Conservation (phyloP, 2,797 vertebrate genomes). For the Lithobates sylvaticus region DNA sequence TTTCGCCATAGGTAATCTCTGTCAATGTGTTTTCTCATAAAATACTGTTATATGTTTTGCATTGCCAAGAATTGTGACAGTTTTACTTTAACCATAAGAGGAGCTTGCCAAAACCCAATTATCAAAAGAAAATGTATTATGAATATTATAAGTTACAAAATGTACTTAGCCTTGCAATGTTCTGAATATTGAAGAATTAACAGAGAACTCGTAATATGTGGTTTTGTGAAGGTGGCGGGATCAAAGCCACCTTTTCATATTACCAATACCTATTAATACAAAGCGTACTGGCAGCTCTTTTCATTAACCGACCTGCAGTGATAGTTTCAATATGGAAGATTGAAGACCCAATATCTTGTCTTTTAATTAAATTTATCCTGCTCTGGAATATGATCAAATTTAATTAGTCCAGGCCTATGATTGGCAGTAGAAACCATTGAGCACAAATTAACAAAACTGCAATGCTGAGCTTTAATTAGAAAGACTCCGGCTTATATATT, state of each 20-base stretch:
- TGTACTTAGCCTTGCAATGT: not conserved
- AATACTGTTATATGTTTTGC: no score
- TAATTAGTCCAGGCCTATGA: slow-evolving; percentile 47
- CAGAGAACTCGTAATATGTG: not conserved
- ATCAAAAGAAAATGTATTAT: not conserved
- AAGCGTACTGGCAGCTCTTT: slow-evolving; percentile 37
- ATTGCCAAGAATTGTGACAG: no score
- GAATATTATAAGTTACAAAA: slow-evolving; percentile 20
- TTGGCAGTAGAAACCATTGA: slow-evolving; percentile 52
- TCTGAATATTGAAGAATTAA: slow-evolving; percentile 9
- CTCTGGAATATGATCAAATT: slow-evolving; percentile 60
- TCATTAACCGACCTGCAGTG: slow-evolving; percentile 47
- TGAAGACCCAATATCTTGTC: slow-evolving; percentile 53
- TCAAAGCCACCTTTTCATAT: slow-evolving; percentile 42
- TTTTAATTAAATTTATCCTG: slow-evolving; percentile 61
- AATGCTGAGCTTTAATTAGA: slow-evolving; percentile 45
- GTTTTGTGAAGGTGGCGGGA: not conserved
- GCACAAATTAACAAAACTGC: slow-evolving; percentile 44
- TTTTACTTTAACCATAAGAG: not conserved
- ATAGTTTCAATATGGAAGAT: slow-evolving; percentile 57
- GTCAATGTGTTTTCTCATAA: no score
- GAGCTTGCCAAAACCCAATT: not conserved
- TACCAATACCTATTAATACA: slow-evolving; percentile 52
- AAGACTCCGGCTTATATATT: slow-evolving; percentile 28
- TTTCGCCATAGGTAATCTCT: no score